phyloP scores from a whole-genome alignment of 2,888 invertebrate species.

The Caenorhabditis wallacei region DNA sequence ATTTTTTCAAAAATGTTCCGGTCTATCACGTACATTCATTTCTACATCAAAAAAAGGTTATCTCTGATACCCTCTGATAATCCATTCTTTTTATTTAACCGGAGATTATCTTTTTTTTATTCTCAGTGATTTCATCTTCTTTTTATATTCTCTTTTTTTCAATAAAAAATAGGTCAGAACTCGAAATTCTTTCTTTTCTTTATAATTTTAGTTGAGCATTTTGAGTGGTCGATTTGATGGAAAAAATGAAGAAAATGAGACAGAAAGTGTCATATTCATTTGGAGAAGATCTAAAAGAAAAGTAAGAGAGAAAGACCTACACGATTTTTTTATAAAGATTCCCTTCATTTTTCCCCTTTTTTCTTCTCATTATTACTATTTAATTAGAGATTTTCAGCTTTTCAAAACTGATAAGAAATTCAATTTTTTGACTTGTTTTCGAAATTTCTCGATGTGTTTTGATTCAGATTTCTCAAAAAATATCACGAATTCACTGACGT shows the following conservation, averaged over 20 bases:
- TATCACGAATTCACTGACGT: constrained; percentile 6
- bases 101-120: constrained; percentile 10
- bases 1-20: constrained; percentile 10
- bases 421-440: neutral
- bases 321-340: neutral
- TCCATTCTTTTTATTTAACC: constrained; percentile 28
- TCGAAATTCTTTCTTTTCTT: neutral
- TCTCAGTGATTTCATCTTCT: neutral
- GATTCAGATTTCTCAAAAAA: neutral
- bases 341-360: constrained; percentile 4
- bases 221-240: neutral
- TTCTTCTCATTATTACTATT: constrained; percentile 12
- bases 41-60: constrained; percentile 27
- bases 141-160: neutral
- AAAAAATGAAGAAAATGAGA: constrained; percentile 44
- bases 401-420: neutral
- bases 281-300: constrained; percentile 35
- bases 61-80: neutral
- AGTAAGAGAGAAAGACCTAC: constrained; percentile 26
- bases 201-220: too few relatives aligned
- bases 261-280: constrained; percentile 53
- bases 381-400: neutral
- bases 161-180: neutral
- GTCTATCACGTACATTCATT: constrained; percentile 37
- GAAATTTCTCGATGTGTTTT: neutral